Base-by-base conservation (phyloP, 2,888 invertebrate genomes). In the Nomada lathburiana region DNA sequence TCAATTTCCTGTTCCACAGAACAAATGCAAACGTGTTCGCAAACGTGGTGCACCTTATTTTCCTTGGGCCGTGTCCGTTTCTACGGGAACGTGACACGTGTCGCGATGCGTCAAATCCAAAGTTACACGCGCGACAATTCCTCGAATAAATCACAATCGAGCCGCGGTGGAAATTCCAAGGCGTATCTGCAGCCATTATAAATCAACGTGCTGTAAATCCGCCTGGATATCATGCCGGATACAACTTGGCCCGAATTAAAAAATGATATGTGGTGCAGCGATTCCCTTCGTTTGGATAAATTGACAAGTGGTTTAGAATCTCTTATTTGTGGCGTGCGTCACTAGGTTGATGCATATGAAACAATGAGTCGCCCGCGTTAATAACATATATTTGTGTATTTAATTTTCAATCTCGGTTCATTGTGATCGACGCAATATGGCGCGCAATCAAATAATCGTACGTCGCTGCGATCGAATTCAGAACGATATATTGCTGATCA, bases 121-220 rank as follows among this genome's bases (percentile, higher is more conserved):
- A 65, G 26, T 50, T 68, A 29, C 13, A 55, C 67, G 68, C 23
- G 2, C 5, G 29, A n/a, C 29, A 52, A 26, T 65, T 52, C 62
- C 42, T 53, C 18, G 52, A 29, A 52, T 64, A 64, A 64, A 64
- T 64, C 64, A 64, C 50, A 47, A 26, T 47, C 18, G 64, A 52
- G 29, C 26, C 10, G 13, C 44, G 57, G 23, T 44, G 57, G 26
- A 52, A 29, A 65, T 59, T 59, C 47, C 59, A 29, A 50, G 47
- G 59, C 26, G 26, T 50, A 70, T 70, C 29, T 50, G 47, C 47
- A 4, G 26, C n/a, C 59, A 29, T 23, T 44, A 70, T 47, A 59
- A 70, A 70, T 70, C 59, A 70, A n/a, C 59, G 26, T 7, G 57
- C 18, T 44, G 44, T 57, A 57, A 57, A 69, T 42, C 69, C 57